Percentiles rank a stretch among this genome's conserved stretches.
phyloP scores from a whole-genome alignment of 1,140 invertebrate species.

The Drosophila takahashii region DNA sequence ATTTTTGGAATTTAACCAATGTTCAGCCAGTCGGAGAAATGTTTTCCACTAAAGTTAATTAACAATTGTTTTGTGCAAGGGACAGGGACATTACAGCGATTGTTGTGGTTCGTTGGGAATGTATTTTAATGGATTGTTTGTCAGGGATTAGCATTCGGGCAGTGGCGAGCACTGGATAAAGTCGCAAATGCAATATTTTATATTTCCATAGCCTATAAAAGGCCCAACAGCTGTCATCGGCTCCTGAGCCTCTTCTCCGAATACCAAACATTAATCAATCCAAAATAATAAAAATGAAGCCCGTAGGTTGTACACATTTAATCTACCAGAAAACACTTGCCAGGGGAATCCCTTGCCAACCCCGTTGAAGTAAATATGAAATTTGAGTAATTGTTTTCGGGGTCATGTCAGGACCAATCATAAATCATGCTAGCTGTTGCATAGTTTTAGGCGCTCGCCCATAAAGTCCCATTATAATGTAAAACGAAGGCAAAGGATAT shows the following conservation, averaged over 20 bases:
- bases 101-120: slow-evolving; percentile 33
- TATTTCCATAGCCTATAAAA: not conserved
- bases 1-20: slow-evolving; percentile 42
- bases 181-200: slow-evolving; percentile 30
- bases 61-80: slow-evolving; percentile 48
- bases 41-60: slow-evolving; percentile 66
- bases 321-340: slow-evolving; percentile 70
- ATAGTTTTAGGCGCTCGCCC: slow-evolving; percentile 73
- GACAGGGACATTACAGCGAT: slow-evolving; percentile 15
- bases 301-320: slow-evolving; percentile 71
- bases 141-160: slow-evolving; percentile 36
- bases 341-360: slow-evolving; percentile 18
- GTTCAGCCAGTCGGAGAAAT: slow-evolving; percentile 50
- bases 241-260: slow-evolving; percentile 17
- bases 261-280: slow-evolving; percentile 73
- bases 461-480: slow-evolving; percentile 76
- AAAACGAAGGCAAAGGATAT: slow-evolving; percentile 60
- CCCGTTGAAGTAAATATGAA: slow-evolving; percentile 63
- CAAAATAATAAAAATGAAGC: slow-evolving; percentile 47
- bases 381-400: slow-evolving; percentile 80
- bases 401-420: slow-evolving; percentile 68
- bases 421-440: slow-evolving; percentile 68
- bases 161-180: slow-evolving; percentile 25
- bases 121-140: slow-evolving; percentile 49
- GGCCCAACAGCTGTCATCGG: slow-evolving; percentile 3